Evolutionary conservation across 2,888 invertebrate species (phyloP), one percentile per base, ranked within the genome.

Genomic region (Cordilura impudica): DNA sequence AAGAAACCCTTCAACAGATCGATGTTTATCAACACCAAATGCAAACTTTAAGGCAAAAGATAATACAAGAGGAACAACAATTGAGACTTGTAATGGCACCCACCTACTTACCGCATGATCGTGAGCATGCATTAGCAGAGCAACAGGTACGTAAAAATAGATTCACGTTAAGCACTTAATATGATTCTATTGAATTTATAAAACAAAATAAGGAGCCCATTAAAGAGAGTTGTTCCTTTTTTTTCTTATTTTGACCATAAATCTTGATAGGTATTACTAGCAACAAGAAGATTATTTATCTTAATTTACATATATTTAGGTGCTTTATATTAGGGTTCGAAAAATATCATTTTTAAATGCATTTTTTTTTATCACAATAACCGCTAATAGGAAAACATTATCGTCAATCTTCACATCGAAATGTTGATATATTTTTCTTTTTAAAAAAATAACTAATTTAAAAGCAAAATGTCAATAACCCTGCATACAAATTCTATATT

Each of bases 11-110:
- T 63, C 91, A 93, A 82, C 97, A 97, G 90, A 94, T 97, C 84
- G 97, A 97, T 88, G 93, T 94, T 81, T 96, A 97, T 90, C 95
- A 96, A 89, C 93, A 94, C 88, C 97, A 97, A 90, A 94, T 97
- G 87, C 96, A 95, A 86, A 92, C 94, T 63, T 91, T 97, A 83
- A 93, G 96, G 74, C 95, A 95, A 86, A 94, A 95, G 89, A 94
- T 97, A 86, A 93, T 96, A 81, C 94, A 95, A 88, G 95, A 95
- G 82, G 97, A 97, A 90, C 97, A 97, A 89, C 95, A 95, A 88
- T 91, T 97, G 87, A 93, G 97, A 80, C 92, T 94, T 77, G 94
- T 95, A 58, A 93, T 95, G 89, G 95, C 95, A 87, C 96, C 97
- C 78, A 94, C 95, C 84, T 95, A 96, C 91, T 92, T 94, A 88